Conservation (phyloP, 2,797 vertebrate genomes). For the Dicrostonyx torquatus region DNA sequence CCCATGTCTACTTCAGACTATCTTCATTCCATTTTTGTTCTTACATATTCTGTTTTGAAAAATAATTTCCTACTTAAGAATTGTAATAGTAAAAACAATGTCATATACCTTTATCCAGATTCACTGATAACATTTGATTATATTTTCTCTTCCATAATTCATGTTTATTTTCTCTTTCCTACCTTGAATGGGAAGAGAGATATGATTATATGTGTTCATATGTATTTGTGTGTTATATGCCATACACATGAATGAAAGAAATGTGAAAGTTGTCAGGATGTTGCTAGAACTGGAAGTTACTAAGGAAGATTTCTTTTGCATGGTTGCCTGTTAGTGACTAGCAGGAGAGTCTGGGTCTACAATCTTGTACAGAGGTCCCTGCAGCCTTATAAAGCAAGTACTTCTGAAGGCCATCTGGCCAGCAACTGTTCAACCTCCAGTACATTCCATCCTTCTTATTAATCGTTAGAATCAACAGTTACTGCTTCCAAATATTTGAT, state of each 20-base stretch:
- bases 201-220: neutral
- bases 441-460: neutral
- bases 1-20: neutral
- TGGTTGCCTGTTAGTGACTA: neutral
- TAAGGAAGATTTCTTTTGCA: neutral
- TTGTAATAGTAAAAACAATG: constrained; percentile 16
- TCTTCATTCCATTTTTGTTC: neutral
- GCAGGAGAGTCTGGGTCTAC: neutral
- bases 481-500: neutral
- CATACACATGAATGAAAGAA: neutral
- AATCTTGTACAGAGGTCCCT: neutral
- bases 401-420: neutral
- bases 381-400: neutral
- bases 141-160: neutral
- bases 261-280: neutral
- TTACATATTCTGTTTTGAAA: constrained; percentile 37
- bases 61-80: constrained; percentile 33
- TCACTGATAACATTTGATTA: constrained; percentile 23
- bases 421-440: neutral
- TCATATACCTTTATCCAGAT: neutral
- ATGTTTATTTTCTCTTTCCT: neutral
- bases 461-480: neutral
- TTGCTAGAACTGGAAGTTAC: neutral
- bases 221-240: neutral
- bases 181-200: neutral